Conservation (phyloP, 2,888 invertebrate genomes). For the Oscheius myriophilus region DNA sequence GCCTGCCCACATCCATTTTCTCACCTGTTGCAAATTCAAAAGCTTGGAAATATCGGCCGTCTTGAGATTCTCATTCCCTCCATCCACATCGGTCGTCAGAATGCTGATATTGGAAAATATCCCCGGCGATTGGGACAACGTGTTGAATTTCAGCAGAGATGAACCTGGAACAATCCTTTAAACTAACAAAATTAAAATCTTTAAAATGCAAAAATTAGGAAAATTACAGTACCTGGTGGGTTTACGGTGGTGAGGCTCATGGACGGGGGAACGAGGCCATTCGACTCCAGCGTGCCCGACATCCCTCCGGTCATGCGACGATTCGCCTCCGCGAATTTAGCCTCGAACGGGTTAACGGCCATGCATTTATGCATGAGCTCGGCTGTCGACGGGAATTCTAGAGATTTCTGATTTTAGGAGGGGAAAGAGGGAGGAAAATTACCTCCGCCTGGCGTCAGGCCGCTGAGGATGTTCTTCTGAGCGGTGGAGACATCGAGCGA, state of each 20-base stretch:
- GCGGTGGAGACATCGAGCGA: conserved; percentile 12
- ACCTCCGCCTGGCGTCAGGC: conserved; percentile 25
- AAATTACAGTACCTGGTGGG: conserved; percentile 12
- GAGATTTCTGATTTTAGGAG: not conserved
- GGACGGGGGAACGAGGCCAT: conserved; percentile 47
- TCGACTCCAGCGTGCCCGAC: conserved; percentile 50
- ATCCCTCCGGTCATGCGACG: conserved; percentile 45
- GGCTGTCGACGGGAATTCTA: conserved; percentile 67
- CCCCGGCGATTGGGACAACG: conserved; percentile 59
- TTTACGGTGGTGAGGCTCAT: conserved; percentile 25
- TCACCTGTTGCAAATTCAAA: conserved; percentile 21
- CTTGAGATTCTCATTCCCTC: conserved; percentile 43
- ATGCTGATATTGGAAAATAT: conserved; percentile 66
- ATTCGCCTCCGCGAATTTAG: conserved; percentile 69
- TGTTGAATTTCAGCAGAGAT: conserved; percentile 39
- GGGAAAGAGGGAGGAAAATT: not conserved
- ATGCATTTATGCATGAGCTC: conserved; percentile 68
- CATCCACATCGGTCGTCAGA: conserved; percentile 50
- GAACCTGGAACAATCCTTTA: conserved; percentile 24
- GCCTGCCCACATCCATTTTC: no score
- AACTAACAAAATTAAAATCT: not conserved
- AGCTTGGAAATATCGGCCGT: conserved; percentile 54
- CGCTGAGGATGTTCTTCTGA: conserved; percentile 13
- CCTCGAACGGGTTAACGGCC: conserved; percentile 68
- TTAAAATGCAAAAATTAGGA: no score